Evolutionary conservation across 1,140 invertebrate genomes (phyloP).

Genomic region (Tetramorium simillimum): DNA sequence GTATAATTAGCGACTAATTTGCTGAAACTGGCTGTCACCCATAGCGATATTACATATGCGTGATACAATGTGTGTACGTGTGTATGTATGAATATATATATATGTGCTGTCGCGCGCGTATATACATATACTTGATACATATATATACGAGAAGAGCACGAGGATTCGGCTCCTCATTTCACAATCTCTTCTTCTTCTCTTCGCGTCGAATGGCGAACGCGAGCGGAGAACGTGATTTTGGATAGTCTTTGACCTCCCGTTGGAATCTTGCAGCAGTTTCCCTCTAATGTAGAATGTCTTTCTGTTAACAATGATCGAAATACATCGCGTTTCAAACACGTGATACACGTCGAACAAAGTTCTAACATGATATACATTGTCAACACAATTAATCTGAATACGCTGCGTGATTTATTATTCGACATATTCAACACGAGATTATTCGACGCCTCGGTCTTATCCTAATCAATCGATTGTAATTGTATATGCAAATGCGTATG

Average conservation of each 20-base stretch:
- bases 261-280: slow-evolving; percentile 30
- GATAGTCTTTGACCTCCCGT: slow-evolving; percentile 48
- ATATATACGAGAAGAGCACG: slow-evolving; percentile 64
- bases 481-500: background rate
- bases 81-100: slow-evolving; percentile 46
- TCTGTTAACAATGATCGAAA: slow-evolving; percentile 12
- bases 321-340: slow-evolving; percentile 11
- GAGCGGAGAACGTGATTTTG: slow-evolving; percentile 5
- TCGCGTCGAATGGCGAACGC: background rate
- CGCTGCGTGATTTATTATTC: slow-evolving; percentile 13
- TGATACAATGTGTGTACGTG: slow-evolving; percentile 45
- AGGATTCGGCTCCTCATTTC: slow-evolving; percentile 23
- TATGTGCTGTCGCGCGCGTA: slow-evolving; percentile 53
- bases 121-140: slow-evolving; percentile 62
- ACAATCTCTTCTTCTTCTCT: slow-evolving; percentile 22
- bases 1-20: slow-evolving; percentile 75
- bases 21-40: slow-evolving; percentile 61
- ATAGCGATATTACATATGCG: slow-evolving; percentile 65
- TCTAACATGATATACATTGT: background rate
- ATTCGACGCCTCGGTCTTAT: background rate
- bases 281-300: slow-evolving; percentile 19
- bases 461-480: background rate
- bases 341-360: slow-evolving; percentile 37
- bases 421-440: background rate
- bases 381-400: slow-evolving; percentile 9